Base-by-base conservation (phyloP, 1,140 invertebrate genomes). In the Lordiphosa collinella region DNA sequence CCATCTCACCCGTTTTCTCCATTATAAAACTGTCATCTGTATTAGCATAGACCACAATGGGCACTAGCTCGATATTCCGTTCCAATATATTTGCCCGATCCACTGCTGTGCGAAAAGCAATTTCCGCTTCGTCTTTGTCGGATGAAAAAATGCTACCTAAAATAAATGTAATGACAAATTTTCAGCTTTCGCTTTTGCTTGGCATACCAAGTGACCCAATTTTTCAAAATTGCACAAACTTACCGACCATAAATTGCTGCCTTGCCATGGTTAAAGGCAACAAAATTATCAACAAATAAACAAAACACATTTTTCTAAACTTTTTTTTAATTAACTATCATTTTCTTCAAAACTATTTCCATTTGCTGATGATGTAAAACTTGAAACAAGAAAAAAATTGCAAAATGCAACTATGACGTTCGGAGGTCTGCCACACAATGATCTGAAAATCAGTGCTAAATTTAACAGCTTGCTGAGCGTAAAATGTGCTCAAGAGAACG, bases 101-200 rank as follows among this genome's bases (percentile, higher is more conserved):
- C 13, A 91, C 80, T 2, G 90, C 90, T 7, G 89, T 88, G 35
- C 72, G 82, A 76, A 91, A 91, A 40, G 90, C 90, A 12, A 91
- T 86, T 84, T 90, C 89, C 52, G 89, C 73, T 46, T 90, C 89
- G 63, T 74, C 68, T 52, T 90, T 85, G 31, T 89, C 87, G 36
- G 75, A 70, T 59, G 88, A 71, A 52, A 90, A 90, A 46, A 90
- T 89, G 59, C 80, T 89, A 40, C 89, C 90, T 90, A 69, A 34
- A 49, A 41, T 35, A 53, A 13, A 16, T 13, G 13, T 8, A 50
- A 38, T 13, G 22, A 4, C 4, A 32, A 16, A 43, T 31, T 53
- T 37, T 11, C 14, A 52, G 41, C 43, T 47, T 37, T 51, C 56
- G 40, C 49, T 49, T 32, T 48, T 10, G 50, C 8, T 46, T 16